Evolutionary conservation across 2,113 vertebrate species (phyloP), one percentile per base, ranked within the genome.

Genomic region (Eurystomus gularis): DNA sequence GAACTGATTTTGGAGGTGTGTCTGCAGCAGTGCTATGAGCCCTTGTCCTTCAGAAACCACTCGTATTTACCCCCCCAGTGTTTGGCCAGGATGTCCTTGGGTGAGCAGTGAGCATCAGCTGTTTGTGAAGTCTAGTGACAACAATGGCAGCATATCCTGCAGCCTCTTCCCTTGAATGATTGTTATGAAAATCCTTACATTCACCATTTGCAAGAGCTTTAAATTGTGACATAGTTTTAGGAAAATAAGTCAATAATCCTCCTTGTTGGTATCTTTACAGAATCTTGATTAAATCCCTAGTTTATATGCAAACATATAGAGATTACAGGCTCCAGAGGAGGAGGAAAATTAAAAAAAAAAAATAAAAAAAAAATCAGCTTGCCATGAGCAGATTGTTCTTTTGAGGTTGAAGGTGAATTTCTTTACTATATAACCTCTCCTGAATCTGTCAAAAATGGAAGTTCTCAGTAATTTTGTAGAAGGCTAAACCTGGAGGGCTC

Each of bases 401-500:
- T 46, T 77, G 76, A 96, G 62, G 71, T 61, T 93, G 83, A 51
- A 96, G 77, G 79, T 91, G 61, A 94, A 88, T 93, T 96, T 97
- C 76, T 94, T 94, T 33, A 39, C 72, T 97, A 37, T 87, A 48
- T 79, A 55, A 96, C 25, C 86, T 64, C 39, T 94, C 61, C 49
- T 60, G 71, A 96, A 87, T 51, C 81, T 95, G 68, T 88, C 73
- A 95, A 83, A 98, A 94, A 86, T 10, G 17, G 61, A 64, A 94
- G 49, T 93, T 90, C 78, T 91, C 35, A 70, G 81, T 49, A 95
- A 86, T 96, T 92, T 89, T 81, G 48, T 46, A 52, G 82, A 94
- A 73, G 49, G 60, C 55, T 61, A 82, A 96, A 80, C 94, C 93
- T 96, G 58, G 58, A 95, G 55, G 33, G 26, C 72, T 96, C 86